Evolutionary conservation across 2,888 invertebrate species (phyloP).

Genomic region (Cephonodes hylas): DNA sequence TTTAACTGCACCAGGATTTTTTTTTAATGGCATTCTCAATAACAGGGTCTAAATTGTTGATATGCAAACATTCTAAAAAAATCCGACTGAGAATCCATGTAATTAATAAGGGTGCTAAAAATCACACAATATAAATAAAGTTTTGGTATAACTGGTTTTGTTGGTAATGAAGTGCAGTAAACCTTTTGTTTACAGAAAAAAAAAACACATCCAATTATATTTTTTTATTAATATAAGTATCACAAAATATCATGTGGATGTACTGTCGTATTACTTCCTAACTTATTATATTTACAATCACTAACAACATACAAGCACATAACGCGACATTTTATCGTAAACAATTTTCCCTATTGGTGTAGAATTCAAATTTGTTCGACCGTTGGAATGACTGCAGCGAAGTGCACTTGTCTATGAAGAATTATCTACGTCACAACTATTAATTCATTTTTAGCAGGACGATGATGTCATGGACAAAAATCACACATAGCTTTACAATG

Average conservation of each 20-base stretch:
- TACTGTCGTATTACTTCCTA: slow-evolving; percentile 22
- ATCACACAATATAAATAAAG: no score
- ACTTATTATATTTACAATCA: slow-evolving; percentile 32
- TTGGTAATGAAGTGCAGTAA: neutral
- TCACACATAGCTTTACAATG: neutral
- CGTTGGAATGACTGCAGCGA: no score
- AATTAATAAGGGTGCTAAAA: no score
- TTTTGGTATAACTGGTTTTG: no score
- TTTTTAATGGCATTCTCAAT: no score
- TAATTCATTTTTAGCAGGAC: neutral
- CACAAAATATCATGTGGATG: slow-evolving; percentile 43
- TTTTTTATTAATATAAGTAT: slow-evolving; percentile 49
- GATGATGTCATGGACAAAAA: neutral
- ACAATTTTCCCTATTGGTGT: neutral
- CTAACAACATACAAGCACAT: slow-evolving; percentile 18
- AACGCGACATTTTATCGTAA: neutral
- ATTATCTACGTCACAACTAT: no score
- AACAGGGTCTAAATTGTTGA: no score
- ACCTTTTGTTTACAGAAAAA: neutral
- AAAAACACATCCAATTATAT: slow-evolving; percentile 7
- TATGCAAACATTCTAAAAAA: no score
- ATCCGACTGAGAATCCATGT: no score
- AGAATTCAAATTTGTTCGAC: neutral
- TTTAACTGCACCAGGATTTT: no score
- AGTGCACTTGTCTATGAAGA: no score